These are phyloP conservation scores for Thryonomys swinderianus DNA, from an alignment of 2,113 vertebrate species.

Conservation along the genomic window DNA sequence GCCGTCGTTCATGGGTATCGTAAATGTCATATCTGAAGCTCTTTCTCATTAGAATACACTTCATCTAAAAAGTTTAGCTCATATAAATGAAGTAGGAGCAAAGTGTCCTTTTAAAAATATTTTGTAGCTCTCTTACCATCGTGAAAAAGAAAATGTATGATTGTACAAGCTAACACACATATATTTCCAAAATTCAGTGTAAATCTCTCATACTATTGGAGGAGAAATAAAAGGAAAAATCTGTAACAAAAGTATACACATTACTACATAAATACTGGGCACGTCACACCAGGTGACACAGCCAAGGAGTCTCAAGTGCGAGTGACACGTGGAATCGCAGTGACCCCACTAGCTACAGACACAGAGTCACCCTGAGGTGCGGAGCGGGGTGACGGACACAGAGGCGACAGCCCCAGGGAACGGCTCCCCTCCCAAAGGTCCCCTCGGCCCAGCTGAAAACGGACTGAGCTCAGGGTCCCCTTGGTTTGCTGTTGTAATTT, in stretches of 20 bases:
- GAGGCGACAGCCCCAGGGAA: not conserved
- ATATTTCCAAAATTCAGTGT: conserved; percentile 2
- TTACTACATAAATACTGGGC: not conserved
- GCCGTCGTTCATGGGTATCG: not conserved
- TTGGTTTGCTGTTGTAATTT: not conserved
- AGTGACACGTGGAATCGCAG: not conserved
- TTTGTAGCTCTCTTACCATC: not conserved
- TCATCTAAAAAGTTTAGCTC: conserved; percentile 2
- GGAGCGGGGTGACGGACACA: not conserved
- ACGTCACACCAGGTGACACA: not conserved
- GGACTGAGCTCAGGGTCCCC: not conserved
- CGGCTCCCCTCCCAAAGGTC: not conserved
- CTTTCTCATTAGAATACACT: not conserved
- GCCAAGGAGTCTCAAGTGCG: not conserved
- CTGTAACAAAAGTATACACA: not conserved
- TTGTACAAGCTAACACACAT: not conserved
- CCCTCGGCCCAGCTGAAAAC: not conserved
- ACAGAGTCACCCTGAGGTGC: not conserved
- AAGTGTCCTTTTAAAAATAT: not conserved
- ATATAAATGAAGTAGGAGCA: not conserved
- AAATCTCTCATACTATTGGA: not conserved
- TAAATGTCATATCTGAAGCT: not conserved
- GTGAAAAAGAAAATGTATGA: conserved; percentile 32
- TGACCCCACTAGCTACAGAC: not conserved
- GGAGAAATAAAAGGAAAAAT: conserved; percentile 6